Conservation (phyloP, 2,113 vertebrate species). For the Rousettus leschenaultii region DNA sequence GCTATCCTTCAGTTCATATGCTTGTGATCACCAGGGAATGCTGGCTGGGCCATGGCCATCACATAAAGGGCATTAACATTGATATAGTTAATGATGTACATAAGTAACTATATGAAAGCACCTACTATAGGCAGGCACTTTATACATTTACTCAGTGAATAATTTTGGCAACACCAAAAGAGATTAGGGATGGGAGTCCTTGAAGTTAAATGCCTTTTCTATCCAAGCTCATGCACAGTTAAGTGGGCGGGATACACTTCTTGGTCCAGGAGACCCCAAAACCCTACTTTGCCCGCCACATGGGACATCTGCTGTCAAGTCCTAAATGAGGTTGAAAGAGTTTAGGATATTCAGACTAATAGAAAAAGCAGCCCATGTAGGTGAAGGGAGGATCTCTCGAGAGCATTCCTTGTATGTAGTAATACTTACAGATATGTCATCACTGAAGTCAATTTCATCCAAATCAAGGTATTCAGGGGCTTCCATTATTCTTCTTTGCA, state of each 20-base stretch:
- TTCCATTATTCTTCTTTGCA: constrained; percentile 93
- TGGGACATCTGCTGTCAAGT: not conserved
- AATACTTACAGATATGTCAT: constrained; percentile 94
- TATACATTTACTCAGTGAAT: not conserved
- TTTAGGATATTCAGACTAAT: not conserved
- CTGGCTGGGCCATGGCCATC: not conserved
- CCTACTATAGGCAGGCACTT: not conserved
- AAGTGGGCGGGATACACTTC: not conserved
- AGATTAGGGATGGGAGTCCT: not conserved
- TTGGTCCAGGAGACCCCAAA: not conserved
- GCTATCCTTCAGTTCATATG: not conserved
- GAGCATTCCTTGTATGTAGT: not conserved
- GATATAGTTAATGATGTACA: not conserved
- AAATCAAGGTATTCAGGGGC: constrained; percentile 98
- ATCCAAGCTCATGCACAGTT: not conserved
- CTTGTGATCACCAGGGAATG: not conserved
- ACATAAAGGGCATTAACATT: not conserved
- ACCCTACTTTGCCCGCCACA: not conserved
- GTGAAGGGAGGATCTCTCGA: not conserved
- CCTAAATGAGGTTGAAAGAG: not conserved
- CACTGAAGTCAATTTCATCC: constrained; percentile 99
- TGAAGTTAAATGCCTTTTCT: not conserved
- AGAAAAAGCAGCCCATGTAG: not conserved
- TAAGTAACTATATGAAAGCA: not conserved
- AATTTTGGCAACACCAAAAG: not conserved